phyloP scores from a whole-genome alignment of 2,888 invertebrate genomes.

The Scaptomyza caliginosa region DNA sequence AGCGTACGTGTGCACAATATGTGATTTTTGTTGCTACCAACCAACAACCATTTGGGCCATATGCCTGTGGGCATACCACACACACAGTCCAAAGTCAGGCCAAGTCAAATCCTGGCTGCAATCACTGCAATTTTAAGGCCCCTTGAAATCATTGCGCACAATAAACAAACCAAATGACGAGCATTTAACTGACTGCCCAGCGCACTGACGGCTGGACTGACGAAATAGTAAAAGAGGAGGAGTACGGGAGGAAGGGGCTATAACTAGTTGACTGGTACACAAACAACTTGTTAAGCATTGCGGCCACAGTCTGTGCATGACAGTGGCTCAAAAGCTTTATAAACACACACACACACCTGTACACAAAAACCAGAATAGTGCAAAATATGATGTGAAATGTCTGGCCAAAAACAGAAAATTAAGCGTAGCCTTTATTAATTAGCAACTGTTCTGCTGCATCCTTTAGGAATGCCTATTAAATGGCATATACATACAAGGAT shows the following conservation, averaged over 20 bases:
- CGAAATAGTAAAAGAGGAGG: background rate
- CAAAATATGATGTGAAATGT: slow-evolving; percentile 12
- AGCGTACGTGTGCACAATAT: slow-evolving; percentile 72
- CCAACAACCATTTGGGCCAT: slow-evolving; percentile 68
- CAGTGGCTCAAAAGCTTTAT: slow-evolving; percentile 38
- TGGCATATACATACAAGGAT: slow-evolving; percentile 20
- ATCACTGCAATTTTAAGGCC: slow-evolving; percentile 71
- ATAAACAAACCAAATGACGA: slow-evolving; percentile 79
- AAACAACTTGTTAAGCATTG: slow-evolving; percentile 65
- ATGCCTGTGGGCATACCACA: slow-evolving; percentile 33
- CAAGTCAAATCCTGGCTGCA: slow-evolving; percentile 64
- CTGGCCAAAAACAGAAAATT: slow-evolving; percentile 33
- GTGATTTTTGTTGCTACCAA: slow-evolving; percentile 68
- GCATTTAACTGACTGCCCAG: slow-evolving; percentile 74
- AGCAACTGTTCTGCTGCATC: slow-evolving; percentile 38
- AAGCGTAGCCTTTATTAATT: slow-evolving; percentile 58
- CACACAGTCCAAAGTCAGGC: slow-evolving; percentile 27
- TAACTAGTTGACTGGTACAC: slow-evolving; percentile 31
- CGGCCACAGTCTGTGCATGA: slow-evolving; percentile 45
- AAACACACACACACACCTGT: background rate
- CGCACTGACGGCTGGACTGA: slow-evolving; percentile 18
- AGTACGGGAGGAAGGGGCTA: background rate
- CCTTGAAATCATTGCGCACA: slow-evolving; percentile 73
- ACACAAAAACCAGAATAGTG: background rate
- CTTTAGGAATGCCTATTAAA: slow-evolving; percentile 40